Evolutionary conservation across 2,797 vertebrate species (phyloP).

Genomic region (Florisuga fusca): DNA sequence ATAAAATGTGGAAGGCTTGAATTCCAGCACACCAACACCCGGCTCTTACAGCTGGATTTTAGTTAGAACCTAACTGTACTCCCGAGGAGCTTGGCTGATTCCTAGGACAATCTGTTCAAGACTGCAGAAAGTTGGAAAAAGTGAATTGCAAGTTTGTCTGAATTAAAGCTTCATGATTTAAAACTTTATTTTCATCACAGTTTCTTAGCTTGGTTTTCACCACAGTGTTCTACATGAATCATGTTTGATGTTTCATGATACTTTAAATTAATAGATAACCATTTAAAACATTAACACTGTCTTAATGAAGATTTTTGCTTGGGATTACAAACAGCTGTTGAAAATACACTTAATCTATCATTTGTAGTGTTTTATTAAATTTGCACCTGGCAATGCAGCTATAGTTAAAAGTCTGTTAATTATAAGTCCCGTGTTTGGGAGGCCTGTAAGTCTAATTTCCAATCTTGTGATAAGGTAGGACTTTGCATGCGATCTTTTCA

Average conservation of each 20-base stretch:
- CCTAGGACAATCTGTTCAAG: neutral
- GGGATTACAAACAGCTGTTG: conserved; percentile 79
- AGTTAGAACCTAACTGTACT: neutral
- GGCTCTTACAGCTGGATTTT: neutral
- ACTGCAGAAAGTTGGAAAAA: neutral
- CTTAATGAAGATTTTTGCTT: conserved; percentile 76
- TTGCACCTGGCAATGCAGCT: conserved; percentile 78
- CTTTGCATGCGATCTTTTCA: neutral
- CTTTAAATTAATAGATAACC: conserved; percentile 74
- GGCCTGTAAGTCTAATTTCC: conserved; percentile 64
- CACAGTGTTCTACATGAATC: conserved; percentile 17
- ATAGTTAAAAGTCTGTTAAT: conserved; percentile 78
- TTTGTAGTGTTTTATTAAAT: conserved; percentile 83
- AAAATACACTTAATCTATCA: conserved; percentile 77
- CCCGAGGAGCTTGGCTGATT: neutral
- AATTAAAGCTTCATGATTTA: neutral
- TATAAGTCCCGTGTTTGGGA: conserved; percentile 63
- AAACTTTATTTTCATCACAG: neutral
- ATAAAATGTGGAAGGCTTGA: neutral
- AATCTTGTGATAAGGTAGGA: conserved; percentile 23
- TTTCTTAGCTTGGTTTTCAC: conserved; percentile 7
- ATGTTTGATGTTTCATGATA: conserved; percentile 43
- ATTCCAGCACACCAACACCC: neutral
- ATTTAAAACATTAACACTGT: conserved; percentile 51
- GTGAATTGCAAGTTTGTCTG: neutral